Evolutionary conservation across 2,797 vertebrate genomes (phyloP), one percentile per base, ranked within the genome.

Genomic region (Characodon lateralis): DNA sequence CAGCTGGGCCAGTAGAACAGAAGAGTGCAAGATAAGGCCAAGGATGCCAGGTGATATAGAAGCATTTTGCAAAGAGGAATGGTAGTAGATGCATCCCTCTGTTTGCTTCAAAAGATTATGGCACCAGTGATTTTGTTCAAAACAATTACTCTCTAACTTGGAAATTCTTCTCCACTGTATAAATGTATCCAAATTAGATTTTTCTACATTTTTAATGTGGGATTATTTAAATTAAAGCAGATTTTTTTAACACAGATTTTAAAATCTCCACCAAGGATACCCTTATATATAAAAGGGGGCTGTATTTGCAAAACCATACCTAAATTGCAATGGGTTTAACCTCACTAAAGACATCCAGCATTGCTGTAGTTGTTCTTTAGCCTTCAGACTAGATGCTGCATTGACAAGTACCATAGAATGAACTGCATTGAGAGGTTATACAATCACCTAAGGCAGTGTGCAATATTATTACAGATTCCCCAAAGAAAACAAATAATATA

Each of bases 361-460:
- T 78, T 39, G 72, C 68, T 87, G 77, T 80, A 77, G 56, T 81
- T 78, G 72, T 74, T 77, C 84, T 71, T 78, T 82, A 53, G 8
- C 63, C 72, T 86, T 70, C 83, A 82, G 24, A 85, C 88, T 90
- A 92, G 86, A 91, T 89, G 88, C 88, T 91, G 87, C 86, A 80
- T 79, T 86, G 79, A 84, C 88, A 82, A 82, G 65, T n/a, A 26
- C 65, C 6, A 85, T 86, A 90, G 81, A 88, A 85, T 80, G 75
- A 88, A 78, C 71, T 89, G 85, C 53, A 71, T 31, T 43, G 24
- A 84, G 82, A 89, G 78, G 78, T 86, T 82, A 89, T 80, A 77
- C 87, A 89, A 94, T 94, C 96, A 94, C 94, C 95, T 95, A 97
- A 96, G 96, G 96, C 96, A 96, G 94, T 94, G 93, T 91, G 95